A percentile compares a stretch with the other conserved stretches of the same genome.
phyloP scores from a whole-genome alignment of 2,113 vertebrate species.

The Hemiscyllium ocellatum region DNA sequence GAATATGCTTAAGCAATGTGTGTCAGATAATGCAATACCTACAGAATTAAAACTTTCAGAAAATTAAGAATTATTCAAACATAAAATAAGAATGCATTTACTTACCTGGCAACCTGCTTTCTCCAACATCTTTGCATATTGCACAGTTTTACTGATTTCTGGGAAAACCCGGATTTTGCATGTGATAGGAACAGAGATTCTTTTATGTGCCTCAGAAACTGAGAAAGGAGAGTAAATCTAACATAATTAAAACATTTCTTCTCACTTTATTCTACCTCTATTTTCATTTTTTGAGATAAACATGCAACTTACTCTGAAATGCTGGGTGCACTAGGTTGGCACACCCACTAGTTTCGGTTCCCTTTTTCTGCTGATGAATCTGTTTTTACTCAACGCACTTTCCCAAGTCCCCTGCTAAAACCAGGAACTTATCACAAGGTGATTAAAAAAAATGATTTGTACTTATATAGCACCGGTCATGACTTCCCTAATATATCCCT shows the following conservation, averaged over 20 bases:
- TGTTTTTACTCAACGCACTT: neutral
- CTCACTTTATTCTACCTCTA: neutral
- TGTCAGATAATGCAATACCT: neutral
- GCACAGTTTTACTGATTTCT: slow-evolving; percentile 82
- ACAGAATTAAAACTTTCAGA: neutral
- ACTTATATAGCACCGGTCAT: neutral
- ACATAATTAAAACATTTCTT: neutral
- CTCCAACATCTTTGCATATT: slow-evolving; percentile 91
- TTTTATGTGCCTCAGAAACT: slow-evolving; percentile 85
- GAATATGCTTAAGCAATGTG: neutral
- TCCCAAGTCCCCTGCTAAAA: slow-evolving; percentile 13
- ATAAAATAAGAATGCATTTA: neutral
- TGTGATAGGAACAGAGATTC: slow-evolving; percentile 86
- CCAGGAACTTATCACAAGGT: neutral
- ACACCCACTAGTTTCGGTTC: neutral
- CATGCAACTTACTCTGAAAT: neutral
- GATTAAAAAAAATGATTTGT: neutral
- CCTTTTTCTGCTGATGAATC: neutral
- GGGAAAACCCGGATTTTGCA: slow-evolving; percentile 95
- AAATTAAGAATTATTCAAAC: neutral
- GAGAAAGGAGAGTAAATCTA: slow-evolving; percentile 32
- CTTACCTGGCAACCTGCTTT: slow-evolving; percentile 90
- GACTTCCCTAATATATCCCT: neutral
- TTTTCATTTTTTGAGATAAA: neutral
- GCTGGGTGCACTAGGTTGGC: neutral